Percentiles rank a stretch among this genome's conserved stretches.
Conservation (phyloP, 2,797 vertebrate genomes). For the Tokudaia muenninki region DNA sequence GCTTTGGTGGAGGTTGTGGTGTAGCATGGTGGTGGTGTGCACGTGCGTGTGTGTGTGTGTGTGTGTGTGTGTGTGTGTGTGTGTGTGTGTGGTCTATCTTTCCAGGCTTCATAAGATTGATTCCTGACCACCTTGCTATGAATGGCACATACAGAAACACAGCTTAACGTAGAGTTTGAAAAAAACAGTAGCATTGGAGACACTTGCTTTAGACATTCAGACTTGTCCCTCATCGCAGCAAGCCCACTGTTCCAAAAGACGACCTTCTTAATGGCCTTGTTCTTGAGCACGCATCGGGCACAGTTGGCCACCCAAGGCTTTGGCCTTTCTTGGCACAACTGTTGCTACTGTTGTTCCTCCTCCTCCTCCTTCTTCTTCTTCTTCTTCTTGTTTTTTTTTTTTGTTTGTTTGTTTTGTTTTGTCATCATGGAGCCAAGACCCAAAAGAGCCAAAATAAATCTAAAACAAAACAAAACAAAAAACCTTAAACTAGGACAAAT, state of each 20-base stretch:
- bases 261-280: background rate
- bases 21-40: background rate
- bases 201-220: background rate
- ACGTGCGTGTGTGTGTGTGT: too few relatives aligned
- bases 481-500: slow-evolving; percentile 28
- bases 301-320: background rate
- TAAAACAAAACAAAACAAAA: background rate
- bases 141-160: background rate
- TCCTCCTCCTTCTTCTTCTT: background rate
- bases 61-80: too few relatives aligned
- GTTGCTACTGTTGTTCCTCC: background rate
- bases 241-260: background rate
- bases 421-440: background rate
- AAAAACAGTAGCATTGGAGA: background rate
- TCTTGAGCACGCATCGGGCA: background rate
- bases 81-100: background rate
- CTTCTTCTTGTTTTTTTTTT: background rate
- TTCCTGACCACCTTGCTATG: background rate
- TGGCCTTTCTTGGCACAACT: background rate
- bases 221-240: background rate
- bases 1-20: background rate
- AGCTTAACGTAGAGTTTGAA: background rate
- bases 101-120: background rate
- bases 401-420: background rate
- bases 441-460: background rate